Evolutionary conservation across 2,113 vertebrate genomes (phyloP).

Genomic region (Puffinus mauretanicus): DNA sequence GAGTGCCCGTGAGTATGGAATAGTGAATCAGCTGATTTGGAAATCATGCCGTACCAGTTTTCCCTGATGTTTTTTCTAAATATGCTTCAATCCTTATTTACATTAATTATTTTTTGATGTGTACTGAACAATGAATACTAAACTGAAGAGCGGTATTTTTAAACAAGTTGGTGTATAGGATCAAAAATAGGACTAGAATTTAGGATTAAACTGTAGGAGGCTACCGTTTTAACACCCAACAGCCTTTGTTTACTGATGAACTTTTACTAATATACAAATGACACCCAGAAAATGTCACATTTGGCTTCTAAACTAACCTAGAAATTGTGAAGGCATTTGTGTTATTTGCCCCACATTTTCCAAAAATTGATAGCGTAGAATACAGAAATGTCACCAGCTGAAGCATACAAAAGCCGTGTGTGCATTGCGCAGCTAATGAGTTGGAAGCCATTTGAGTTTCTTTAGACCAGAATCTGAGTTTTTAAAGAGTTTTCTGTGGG

Average conservation of each 20-base stretch:
- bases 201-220: neutral
- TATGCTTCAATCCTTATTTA: neutral
- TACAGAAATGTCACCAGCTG: neutral
- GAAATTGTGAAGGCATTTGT: neutral
- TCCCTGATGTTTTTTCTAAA: neutral
- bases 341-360: neutral
- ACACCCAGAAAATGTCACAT: neutral
- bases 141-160: rapidly evolving
- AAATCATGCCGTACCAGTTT: neutral
- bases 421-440: neutral
- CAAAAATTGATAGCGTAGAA: neutral
- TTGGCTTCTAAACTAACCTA: neutral
- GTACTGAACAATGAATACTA: neutral
- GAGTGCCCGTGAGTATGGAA: neutral
- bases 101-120: neutral
- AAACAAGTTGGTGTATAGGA: neutral
- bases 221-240: neutral
- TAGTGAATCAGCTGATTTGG: neutral
- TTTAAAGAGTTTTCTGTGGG: neutral
- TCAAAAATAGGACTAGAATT: neutral
- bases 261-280: neutral
- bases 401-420: rapidly evolving
- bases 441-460: neutral
- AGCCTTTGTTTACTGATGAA: neutral
- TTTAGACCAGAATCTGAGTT: neutral